Percentiles rank a stretch among this genome's conserved stretches.
These are phyloP conservation scores for Linnaemya vulpina DNA, from an alignment of 2,888 invertebrate species.

Conservation along the genomic window DNA sequence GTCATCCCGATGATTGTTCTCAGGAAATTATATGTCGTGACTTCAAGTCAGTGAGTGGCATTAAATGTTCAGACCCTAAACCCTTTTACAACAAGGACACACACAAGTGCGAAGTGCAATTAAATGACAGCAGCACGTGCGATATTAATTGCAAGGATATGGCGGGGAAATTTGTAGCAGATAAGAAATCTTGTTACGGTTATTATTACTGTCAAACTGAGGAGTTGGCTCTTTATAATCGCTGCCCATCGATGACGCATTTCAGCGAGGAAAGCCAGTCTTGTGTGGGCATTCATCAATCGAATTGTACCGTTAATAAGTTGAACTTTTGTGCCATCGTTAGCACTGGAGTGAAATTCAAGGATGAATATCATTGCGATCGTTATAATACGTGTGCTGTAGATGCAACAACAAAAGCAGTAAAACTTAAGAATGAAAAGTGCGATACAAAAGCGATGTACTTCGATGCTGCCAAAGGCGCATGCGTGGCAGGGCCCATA, in stretches of 20 bases:
- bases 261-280: constrained; percentile 71
- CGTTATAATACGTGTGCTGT: constrained; percentile 75
- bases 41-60: constrained; percentile 35
- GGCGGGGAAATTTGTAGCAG: constrained; percentile 73
- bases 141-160: constrained; percentile 73
- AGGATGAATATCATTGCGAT: constrained; percentile 75
- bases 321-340: constrained; percentile 76
- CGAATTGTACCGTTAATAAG: constrained; percentile 68
- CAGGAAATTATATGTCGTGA: constrained; percentile 76
- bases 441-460: constrained; percentile 74
- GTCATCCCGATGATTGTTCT: constrained; percentile 78
- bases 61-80: constrained; percentile 71
- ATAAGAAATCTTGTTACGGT: constrained; percentile 76
- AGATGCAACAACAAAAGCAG: neutral
- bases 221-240: constrained; percentile 47
- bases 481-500: constrained; percentile 73
- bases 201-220: constrained; percentile 76
- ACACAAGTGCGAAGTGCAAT: constrained; percentile 54
- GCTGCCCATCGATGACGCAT: constrained; percentile 71
- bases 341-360: constrained; percentile 67
- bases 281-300: constrained; percentile 74
- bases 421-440: neutral
- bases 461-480: constrained; percentile 70
- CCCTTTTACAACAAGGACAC: constrained; percentile 70
- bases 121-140: constrained; percentile 71